Percentiles rank a stretch among this genome's conserved stretches.
Conservation (phyloP, 2,113 vertebrate species). For the Melanotaenia duboulayi region DNA sequence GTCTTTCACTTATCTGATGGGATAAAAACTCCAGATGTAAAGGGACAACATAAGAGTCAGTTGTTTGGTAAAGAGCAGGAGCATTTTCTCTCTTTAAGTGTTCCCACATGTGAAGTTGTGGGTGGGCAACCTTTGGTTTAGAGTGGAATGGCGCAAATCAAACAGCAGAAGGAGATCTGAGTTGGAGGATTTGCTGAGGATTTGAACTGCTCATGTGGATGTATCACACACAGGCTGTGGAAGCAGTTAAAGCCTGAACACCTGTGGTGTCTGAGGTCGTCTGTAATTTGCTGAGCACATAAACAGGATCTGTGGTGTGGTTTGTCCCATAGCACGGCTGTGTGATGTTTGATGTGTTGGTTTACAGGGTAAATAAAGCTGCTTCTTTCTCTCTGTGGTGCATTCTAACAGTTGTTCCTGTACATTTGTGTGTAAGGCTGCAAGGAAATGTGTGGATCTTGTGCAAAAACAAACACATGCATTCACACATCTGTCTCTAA, state of each 20-base stretch:
- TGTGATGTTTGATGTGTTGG: slow-evolving; percentile 10
- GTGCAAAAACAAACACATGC: too few relatives aligned
- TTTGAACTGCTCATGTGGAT: slow-evolving; percentile 10
- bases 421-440: background rate
- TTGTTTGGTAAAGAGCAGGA: slow-evolving; percentile 16
- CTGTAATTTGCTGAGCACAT: slow-evolving; percentile 12
- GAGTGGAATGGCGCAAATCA: slow-evolving; percentile 38
- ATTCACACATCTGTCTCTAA: background rate
- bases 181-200: slow-evolving; percentile 13
- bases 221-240: slow-evolving; percentile 1
- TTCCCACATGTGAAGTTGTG: slow-evolving; percentile 65
- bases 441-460: too few relatives aligned
- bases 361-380: slow-evolving; percentile 7
- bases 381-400: background rate
- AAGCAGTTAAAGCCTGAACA: slow-evolving; percentile 14
- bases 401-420: slow-evolving; percentile 9
- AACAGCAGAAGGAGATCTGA: slow-evolving; percentile 19
- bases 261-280: slow-evolving; percentile 17
- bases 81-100: slow-evolving; percentile 43
- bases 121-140: slow-evolving; percentile 50
- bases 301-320: background rate
- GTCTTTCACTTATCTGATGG: slow-evolving; percentile 22
- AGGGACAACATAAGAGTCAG: slow-evolving; percentile 3
- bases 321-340: background rate
- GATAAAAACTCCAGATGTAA: slow-evolving; percentile 29